Conservation (phyloP, 2,888 invertebrate species). For the Mycalesis mineus region DNA sequence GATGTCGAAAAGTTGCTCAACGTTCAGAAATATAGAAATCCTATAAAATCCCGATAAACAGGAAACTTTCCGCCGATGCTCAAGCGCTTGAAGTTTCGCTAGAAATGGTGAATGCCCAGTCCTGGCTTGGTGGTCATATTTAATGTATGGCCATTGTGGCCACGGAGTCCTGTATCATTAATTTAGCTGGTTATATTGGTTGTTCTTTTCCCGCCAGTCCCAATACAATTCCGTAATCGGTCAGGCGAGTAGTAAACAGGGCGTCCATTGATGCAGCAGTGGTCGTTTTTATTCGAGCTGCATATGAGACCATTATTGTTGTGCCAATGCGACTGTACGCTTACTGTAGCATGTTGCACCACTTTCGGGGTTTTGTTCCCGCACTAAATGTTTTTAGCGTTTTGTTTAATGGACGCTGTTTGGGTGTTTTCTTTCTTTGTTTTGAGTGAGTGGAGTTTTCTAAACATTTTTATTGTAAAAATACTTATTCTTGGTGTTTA, state of each 20-base stretch:
- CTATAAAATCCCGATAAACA: no score
- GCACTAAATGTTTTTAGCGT: background rate
- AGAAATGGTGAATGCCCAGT: no score
- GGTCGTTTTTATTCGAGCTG: constrained; percentile 62
- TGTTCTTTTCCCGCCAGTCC: constrained; percentile 14
- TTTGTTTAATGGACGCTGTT: background rate
- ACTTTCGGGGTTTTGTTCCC: constrained; percentile 19
- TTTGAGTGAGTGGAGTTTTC: background rate
- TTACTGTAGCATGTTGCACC: constrained; percentile 15
- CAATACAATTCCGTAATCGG: constrained; percentile 47
- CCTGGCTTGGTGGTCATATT: no score
- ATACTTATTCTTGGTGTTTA: no score
- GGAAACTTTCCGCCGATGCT: no score
- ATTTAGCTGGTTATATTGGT: background rate
- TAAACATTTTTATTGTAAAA: background rate
- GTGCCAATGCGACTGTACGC: constrained; percentile 25
- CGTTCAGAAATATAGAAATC: no score
- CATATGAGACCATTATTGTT: constrained; percentile 32
- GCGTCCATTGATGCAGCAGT: constrained; percentile 64
- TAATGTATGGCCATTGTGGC: no score
- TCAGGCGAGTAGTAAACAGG: constrained; percentile 51
- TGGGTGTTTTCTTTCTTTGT: background rate
- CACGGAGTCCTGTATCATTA: no score
- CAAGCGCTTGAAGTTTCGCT: no score
- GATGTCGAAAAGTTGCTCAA: no score